A percentile compares a stretch with the other conserved stretches of the same genome.
Conservation (phyloP, 2,113 vertebrate species). For the Phalacrocorax pelagicus region DNA sequence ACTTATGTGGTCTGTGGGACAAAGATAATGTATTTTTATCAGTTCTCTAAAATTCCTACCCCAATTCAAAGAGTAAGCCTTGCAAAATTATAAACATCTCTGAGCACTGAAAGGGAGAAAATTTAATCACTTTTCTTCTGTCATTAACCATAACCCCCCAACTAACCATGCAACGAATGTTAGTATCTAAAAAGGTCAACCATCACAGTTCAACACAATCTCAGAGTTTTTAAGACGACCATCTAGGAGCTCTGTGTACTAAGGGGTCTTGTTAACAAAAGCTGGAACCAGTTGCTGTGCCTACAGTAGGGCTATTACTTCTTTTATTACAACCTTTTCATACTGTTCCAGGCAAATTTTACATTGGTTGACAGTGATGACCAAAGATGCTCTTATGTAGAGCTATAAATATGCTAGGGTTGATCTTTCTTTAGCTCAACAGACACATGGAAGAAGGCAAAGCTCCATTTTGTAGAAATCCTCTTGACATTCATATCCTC, state of each 20-base stretch:
- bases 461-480: background rate
- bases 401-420: background rate
- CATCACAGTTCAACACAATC: background rate
- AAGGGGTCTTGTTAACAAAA: background rate
- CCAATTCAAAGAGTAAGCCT: background rate
- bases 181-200: background rate
- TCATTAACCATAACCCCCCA: fast-evolving
- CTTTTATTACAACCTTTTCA: background rate
- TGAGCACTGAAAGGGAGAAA: background rate
- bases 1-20: background rate
- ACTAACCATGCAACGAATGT: background rate
- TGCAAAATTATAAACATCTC: background rate
- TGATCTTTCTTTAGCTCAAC: background rate
- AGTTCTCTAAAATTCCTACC: background rate
- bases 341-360: background rate
- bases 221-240: background rate
- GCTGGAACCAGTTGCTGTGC: background rate
- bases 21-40: background rate
- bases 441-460: background rate
- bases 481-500: background rate
- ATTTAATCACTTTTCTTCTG: background rate
- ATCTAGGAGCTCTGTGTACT: background rate
- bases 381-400: background rate
- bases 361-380: background rate
- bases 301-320: background rate